Conservation (phyloP, 64 coral and sea anemone species). For the Astreopora myriophthalma region DNA sequence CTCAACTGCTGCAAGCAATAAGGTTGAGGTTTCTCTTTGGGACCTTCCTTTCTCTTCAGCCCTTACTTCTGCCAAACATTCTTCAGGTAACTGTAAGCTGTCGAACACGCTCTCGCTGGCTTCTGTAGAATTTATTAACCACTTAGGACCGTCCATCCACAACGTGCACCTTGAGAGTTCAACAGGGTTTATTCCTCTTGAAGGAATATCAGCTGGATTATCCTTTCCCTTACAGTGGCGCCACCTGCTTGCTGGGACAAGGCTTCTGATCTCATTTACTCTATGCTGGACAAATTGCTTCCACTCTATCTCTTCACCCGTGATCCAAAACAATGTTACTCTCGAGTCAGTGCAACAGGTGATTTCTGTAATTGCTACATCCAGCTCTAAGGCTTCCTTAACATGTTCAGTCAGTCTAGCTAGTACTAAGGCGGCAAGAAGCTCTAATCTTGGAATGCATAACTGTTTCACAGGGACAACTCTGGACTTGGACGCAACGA, state of each 20-base stretch:
- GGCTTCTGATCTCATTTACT: slow-evolving; percentile 7
- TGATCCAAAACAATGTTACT: slow-evolving; percentile 17
- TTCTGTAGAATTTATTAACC: neutral
- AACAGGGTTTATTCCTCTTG: neutral
- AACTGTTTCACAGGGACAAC: neutral
- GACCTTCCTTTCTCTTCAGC: no score
- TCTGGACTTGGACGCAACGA: neutral
- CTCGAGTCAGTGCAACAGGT: slow-evolving; percentile 6
- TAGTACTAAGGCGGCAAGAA: neutral
- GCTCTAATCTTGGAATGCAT: slow-evolving; percentile 24
- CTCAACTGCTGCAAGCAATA: no score
- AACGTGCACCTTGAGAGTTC: neutral
- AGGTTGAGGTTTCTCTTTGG: no score
- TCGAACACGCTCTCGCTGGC: no score
- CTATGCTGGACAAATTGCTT: slow-evolving; percentile 24
- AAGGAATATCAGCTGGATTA: slow-evolving; percentile 43
- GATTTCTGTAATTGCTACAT: neutral
- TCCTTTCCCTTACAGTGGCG: slow-evolving; percentile 5
- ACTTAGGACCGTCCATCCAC: neutral
- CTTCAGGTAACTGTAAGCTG: no score
- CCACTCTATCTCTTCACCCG: neutral
- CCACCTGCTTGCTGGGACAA: neutral
- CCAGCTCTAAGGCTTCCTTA: neutral
- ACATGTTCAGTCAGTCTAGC: neutral
- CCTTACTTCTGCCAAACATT: no score